phyloP scores from a whole-genome alignment of 2,888 invertebrate species.

The Caenorhabditis japonica region DNA sequence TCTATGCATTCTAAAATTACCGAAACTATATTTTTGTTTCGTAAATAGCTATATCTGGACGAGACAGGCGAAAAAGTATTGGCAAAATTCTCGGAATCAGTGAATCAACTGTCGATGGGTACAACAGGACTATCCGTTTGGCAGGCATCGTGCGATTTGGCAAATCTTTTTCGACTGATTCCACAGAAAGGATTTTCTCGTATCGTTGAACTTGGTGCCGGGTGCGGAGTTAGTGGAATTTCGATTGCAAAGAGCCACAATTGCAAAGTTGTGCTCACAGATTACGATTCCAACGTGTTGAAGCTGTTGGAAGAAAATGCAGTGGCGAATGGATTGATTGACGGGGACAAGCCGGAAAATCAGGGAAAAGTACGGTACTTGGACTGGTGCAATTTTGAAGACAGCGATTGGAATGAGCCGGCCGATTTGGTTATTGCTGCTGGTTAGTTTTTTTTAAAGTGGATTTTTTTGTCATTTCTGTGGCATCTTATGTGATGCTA shows the following conservation, averaged over 20 bases:
- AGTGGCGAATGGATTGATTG: slow-evolving; percentile 18
- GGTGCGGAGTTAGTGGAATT: slow-evolving; percentile 68
- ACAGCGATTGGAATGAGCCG: slow-evolving; percentile 15
- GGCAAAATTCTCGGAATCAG: slow-evolving; percentile 46
- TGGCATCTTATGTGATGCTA: too few relatives aligned
- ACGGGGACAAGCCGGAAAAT: not conserved
- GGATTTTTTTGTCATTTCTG: not conserved
- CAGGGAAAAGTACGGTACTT: slow-evolving; percentile 16
- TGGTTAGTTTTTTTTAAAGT: slow-evolving; percentile 21
- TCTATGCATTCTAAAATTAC: not conserved
- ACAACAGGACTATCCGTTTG: slow-evolving; percentile 72
- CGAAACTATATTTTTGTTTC: too few relatives aligned
- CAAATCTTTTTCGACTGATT: slow-evolving; percentile 46
- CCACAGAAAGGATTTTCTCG: slow-evolving; percentile 19
- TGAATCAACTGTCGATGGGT: slow-evolving; percentile 67
- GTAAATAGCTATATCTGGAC: slow-evolving; percentile 46
- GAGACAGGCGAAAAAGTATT: slow-evolving; percentile 26
- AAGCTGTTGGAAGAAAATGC: slow-evolving; percentile 62
- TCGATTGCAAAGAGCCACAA: slow-evolving; percentile 20
- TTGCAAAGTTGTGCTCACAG: slow-evolving; percentile 56
- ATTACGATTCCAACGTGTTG: slow-evolving; percentile 67
- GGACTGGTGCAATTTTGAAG: slow-evolving; percentile 53
- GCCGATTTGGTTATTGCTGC: slow-evolving; percentile 57
- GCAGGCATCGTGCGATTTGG: slow-evolving; percentile 64
- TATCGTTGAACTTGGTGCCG: slow-evolving; percentile 70